These are phyloP conservation scores for Muntiacus muntjak DNA, from an alignment of 2,113 vertebrate genomes.

Conservation along the genomic window DNA sequence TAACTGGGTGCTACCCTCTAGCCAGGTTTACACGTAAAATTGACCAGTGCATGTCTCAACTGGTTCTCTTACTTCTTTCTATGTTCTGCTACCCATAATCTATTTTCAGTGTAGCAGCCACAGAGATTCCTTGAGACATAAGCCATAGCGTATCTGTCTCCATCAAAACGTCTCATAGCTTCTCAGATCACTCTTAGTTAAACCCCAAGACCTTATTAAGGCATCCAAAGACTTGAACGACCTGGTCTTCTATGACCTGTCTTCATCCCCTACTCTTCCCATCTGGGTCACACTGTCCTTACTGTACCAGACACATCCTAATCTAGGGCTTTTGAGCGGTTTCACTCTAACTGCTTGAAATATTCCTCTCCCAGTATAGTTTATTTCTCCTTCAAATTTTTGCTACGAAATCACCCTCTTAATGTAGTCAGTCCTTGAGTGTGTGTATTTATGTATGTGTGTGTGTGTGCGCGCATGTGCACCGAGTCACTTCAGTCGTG, in stretches of 20 bases:
- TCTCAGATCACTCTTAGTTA: background rate
- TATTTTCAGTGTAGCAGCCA: background rate
- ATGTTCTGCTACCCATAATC: background rate
- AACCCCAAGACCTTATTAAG: background rate
- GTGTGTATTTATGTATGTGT: background rate
- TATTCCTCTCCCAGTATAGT: background rate
- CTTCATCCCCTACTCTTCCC: background rate
- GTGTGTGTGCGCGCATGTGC: rapidly evolving
- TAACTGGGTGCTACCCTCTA: background rate
- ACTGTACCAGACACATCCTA: background rate
- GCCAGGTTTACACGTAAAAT: background rate
- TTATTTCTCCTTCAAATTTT: background rate
- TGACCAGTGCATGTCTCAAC: background rate
- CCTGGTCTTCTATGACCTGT: background rate
- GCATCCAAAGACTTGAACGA: background rate
- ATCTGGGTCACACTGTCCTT: background rate
- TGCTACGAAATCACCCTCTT: background rate
- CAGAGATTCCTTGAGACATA: background rate
- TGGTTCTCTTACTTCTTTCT: background rate
- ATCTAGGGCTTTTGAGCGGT: background rate
- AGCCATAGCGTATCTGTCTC: background rate
- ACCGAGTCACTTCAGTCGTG: background rate
- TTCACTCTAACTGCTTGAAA: background rate
- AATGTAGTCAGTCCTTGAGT: background rate
- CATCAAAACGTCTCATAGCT: background rate